A percentile compares a stretch with the other conserved stretches of the same genome.
These are phyloP conservation scores for Torymus aiolomorphi DNA, from an alignment of 2,888 invertebrate species.

Conservation along the genomic window DNA sequence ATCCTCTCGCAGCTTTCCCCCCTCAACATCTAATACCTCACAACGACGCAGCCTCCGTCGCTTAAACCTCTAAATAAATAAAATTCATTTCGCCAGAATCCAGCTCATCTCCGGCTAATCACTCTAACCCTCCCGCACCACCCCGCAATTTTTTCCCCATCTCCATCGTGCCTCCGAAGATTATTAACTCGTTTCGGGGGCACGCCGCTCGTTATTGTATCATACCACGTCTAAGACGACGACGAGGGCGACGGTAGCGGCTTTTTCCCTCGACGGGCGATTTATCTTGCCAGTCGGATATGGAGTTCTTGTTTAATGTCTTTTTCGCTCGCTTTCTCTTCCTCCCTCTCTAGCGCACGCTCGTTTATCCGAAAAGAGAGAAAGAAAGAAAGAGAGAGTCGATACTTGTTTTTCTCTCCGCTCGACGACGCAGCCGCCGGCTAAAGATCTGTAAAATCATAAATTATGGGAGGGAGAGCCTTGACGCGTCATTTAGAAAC, in stretches of 20 bases:
- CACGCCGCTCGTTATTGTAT: background rate
- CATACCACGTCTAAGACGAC: background rate
- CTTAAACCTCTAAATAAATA: too few species aligned
- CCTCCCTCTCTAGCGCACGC: too few species aligned
- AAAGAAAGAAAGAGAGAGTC: background rate
- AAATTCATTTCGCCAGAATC: too few species aligned
- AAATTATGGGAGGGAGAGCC: conserved; percentile 17
- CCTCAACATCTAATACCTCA: too few species aligned
- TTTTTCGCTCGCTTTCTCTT: conserved; percentile 37
- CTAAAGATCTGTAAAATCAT: conserved; percentile 27
- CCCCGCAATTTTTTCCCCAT: too few species aligned
- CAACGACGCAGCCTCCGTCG: too few species aligned
- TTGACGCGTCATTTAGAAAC: conserved; percentile 31
- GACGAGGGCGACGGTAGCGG: background rate
- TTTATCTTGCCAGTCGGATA: conserved; percentile 55
- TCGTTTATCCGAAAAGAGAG: background rate
- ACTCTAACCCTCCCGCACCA: too few species aligned
- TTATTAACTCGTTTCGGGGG: background rate
- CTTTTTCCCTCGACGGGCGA: conserved; percentile 33
- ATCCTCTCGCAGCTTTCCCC: too few species aligned
- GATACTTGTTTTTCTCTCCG: conserved; percentile 15
- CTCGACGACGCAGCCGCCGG: background rate
- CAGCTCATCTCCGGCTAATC: too few species aligned
- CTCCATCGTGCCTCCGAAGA: background rate
- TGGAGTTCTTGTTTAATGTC: conserved; percentile 56